phyloP scores from a whole-genome alignment of 1,140 invertebrate species.

The Colletes gigas region DNA sequence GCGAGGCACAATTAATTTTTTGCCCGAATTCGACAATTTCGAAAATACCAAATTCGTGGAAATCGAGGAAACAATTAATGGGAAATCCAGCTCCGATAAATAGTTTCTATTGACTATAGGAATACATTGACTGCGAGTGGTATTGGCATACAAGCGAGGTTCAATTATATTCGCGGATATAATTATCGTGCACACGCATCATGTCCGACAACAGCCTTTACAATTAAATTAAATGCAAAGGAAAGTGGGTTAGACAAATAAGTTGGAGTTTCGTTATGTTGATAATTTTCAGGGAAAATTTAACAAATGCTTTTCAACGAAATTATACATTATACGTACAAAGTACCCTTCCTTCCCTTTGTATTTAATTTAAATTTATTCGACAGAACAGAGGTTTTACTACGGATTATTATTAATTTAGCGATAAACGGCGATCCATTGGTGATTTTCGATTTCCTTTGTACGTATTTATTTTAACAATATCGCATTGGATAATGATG shows the following conservation, averaged over 20 bases:
- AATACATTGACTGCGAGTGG: not conserved
- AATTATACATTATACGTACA: too few species aligned
- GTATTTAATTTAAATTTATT: too few species aligned
- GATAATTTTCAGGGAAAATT: too few species aligned
- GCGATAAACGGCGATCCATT: too few species aligned
- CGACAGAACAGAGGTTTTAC: too few species aligned
- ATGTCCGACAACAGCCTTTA: conserved; percentile 16
- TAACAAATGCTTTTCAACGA: too few species aligned
- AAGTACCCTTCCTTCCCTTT: too few species aligned
- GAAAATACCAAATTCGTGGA: not conserved
- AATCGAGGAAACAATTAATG: conserved; percentile 41
- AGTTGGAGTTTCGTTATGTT: too few species aligned
- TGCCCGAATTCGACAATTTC: not conserved
- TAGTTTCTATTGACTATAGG: not conserved
- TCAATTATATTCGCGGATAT: not conserved
- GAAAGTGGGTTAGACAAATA: too few species aligned
- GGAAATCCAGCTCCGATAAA: not conserved
- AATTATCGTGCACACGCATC: conserved; percentile 1
- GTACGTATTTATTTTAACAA: not conserved
- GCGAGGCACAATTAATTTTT: too few species aligned
- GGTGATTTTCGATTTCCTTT: too few species aligned
- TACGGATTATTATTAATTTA: too few species aligned
- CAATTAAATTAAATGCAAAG: not conserved
- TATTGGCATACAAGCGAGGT: not conserved
- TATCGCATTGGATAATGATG: not conserved